Base-by-base conservation (phyloP, 64 coral and sea anemone genomes). In the Stylophora pistillata region DNA sequence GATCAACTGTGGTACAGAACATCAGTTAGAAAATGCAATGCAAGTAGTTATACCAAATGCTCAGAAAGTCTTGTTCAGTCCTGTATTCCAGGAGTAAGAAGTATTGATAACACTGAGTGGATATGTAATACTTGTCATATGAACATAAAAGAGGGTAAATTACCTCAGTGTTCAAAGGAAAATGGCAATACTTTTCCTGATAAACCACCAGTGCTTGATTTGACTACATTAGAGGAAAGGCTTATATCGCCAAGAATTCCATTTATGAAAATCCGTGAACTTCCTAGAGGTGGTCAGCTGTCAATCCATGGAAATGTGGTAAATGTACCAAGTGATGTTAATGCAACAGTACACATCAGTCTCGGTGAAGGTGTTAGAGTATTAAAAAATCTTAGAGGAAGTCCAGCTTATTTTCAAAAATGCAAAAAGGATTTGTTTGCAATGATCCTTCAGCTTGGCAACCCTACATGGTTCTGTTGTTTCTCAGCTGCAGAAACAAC, bases 341-440 rank as follows among this genome's bases (percentile, higher is more conserved):
- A 79, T 80, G 87, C 84, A 73, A 87, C 65, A 71, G 85, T 92
- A 1, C 13, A 87, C 15, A 26, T 47, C 18, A 16, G 86, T 78
- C 58, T 89, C 72, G 92, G 89, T 89, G 86, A 89, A 94, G 87
- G 87, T 4, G 90, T 80, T 60, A 94, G 83, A 87, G 88, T 90
- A 47, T 63, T 90, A 62, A 58, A 71, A 87, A 90, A 90, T 78
- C n/a, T 94, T 79, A 85, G 93, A 47, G 88, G 88, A 56, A 86
- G 72, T 34, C 92, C 92, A 53, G 78, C 92, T 23, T 89, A 94
- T 73, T 89, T 85, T 76, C 78, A 89, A 77, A 83, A 85, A 65
- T 88, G 75, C 34, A 85, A 94, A 66, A 94, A 89, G 73, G 93
- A 94, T 87, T 81, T 94, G 29, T 90, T 90, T 90, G 93, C 92